Percentiles rank a stretch among this genome's conserved stretches.
These are phyloP conservation scores for Hybos culiciformis DNA, from an alignment of 2,888 invertebrate species.

Conservation along the genomic window DNA sequence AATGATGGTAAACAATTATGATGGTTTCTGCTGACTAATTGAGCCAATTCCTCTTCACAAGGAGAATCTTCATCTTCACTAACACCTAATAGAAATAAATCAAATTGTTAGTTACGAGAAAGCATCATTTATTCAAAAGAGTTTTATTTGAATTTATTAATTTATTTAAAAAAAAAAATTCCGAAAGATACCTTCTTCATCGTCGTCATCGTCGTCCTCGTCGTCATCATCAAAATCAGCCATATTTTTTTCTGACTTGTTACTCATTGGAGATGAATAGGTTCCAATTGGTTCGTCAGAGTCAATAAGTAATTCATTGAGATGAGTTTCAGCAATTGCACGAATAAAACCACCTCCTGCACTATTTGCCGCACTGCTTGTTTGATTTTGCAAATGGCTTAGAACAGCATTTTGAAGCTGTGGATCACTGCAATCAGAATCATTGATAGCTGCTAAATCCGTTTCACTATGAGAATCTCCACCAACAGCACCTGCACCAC, in stretches of 20 bases:
- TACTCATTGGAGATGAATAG: conserved; percentile 83
- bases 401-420: conserved; percentile 32
- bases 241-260: conserved; percentile 88
- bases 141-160: too few relatives aligned
- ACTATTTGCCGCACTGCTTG: conserved; percentile 12
- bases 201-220: too few relatives aligned
- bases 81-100: too few relatives aligned
- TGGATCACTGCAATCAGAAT: conserved; percentile 32
- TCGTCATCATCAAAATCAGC: conserved; percentile 78
- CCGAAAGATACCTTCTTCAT: too few relatives aligned
- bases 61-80: too few relatives aligned
- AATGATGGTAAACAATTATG: conserved; percentile 25
- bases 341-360: conserved; percentile 36
- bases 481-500: too few relatives aligned
- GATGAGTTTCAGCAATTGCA: conserved; percentile 35
- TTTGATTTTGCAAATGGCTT: conserved; percentile 37
- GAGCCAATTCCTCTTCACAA: conserved; percentile 70
- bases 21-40: conserved; percentile 54
- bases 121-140: too few relatives aligned
- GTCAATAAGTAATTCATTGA: conserved; percentile 36
- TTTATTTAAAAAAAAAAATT: too few relatives aligned
- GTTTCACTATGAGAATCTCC: conserved; percentile 45
- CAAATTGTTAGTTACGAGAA: too few relatives aligned
- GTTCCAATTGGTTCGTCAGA: conserved; percentile 70
- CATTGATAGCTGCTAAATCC: conserved; percentile 34